These are phyloP conservation scores for Anthoscopus minutus DNA, from an alignment of 2,113 vertebrate species.

Conservation along the genomic window DNA sequence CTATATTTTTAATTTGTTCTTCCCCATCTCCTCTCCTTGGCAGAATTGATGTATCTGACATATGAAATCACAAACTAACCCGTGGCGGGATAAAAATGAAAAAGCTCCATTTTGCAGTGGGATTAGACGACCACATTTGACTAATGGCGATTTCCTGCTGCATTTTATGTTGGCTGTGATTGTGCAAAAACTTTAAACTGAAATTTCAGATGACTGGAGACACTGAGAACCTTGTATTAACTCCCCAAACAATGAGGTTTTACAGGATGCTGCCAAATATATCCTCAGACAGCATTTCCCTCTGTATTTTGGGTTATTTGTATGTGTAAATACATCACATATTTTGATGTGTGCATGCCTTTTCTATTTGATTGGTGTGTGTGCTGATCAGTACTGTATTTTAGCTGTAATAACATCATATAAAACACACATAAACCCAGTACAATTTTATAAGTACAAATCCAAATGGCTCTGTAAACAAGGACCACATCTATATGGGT, in stretches of 20 bases:
- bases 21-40: slow-evolving; percentile 49
- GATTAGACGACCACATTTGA: slow-evolving; percentile 71
- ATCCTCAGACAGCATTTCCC: neutral
- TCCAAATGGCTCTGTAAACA: neutral
- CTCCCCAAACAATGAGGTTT: neutral
- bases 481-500: neutral
- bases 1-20: slow-evolving; percentile 56
- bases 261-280: slow-evolving; percentile 3
- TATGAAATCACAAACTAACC: slow-evolving; percentile 72
- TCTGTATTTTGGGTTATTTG: neutral
- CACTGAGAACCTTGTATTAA: slow-evolving; percentile 23
- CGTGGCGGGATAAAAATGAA: slow-evolving; percentile 68
- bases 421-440: neutral
- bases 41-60: slow-evolving; percentile 68
- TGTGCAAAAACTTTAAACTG: slow-evolving; percentile 51
- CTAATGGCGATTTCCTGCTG: slow-evolving; percentile 68
- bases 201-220: slow-evolving; percentile 49
- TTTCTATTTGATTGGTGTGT: neutral
- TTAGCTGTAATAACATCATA: neutral
- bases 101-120: slow-evolving; percentile 65
- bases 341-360: neutral
- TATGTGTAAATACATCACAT: neutral
- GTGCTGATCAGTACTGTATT: neutral
- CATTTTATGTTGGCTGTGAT: slow-evolving; percentile 52
- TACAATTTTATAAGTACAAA: neutral